Evolutionary conservation across 2,797 vertebrate species (phyloP), one percentile per base, ranked within the genome.

Genomic region (Esox lucius): DNA sequence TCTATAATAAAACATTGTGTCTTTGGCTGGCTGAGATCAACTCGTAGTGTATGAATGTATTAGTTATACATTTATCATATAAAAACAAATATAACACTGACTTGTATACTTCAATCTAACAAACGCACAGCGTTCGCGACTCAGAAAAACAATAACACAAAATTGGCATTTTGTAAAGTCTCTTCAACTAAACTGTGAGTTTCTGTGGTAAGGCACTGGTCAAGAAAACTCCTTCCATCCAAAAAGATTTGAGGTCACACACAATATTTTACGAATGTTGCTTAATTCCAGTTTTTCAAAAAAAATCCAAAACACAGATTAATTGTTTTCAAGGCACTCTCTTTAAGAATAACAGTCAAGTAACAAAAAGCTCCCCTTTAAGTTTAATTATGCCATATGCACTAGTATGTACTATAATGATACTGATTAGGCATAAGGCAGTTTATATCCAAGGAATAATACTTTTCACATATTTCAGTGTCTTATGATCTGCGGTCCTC

Each of bases 21-120:
- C 94, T 95, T 95, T 95, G 94, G 94, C 91, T 95, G 94, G 94
- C 94, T 94, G 95, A 96, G 95, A 95, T 96, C 95, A 96, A 96
- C 95, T 96, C 95, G 95, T 95, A 95, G 95, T 96, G 95, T 96
- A 95, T 96, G 95, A 96, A 96, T 95, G 95, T 94, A 96, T 96
- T 96, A 96, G 94, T 96, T 96, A 96, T 94, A 96, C 95, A 96
- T 95, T 95, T 93, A 94, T 94, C 93, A 95, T 94, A 95, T 94
- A 95, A 95, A 95, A 91, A 88, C 84, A 88, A 89, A 93, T 93
- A 92, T 88, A 92, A 93, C 92, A 94, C 86, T 91, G 93, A 93
- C 91, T 94, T 91, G 93, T 90, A 94, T 94, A 95, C 90, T 95
- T 95, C 92, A 85, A 89, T 95, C 95, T 96, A 89, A 96, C 95